phyloP scores from a whole-genome alignment of 2,113 vertebrate species.

The Pantherophis guttatus region DNA sequence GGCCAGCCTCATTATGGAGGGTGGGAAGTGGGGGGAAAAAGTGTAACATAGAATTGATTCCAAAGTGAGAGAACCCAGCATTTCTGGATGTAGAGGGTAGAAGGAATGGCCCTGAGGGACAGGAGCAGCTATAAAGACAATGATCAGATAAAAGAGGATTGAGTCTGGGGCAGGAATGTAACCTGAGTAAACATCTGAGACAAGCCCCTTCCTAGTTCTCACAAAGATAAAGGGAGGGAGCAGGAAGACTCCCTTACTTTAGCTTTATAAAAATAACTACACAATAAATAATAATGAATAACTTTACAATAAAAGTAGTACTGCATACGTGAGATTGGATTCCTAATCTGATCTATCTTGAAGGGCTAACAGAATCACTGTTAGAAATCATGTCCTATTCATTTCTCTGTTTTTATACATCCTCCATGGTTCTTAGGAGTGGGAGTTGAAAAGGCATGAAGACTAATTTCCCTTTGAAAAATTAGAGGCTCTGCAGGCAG shows the following conservation, averaged over 20 bases:
- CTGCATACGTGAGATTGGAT: background rate
- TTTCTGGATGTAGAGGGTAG: background rate
- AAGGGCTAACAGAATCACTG: background rate
- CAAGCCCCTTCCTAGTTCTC: background rate
- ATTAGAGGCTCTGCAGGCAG: background rate
- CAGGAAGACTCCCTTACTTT: background rate
- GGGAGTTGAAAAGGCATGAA: background rate
- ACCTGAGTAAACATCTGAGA: background rate
- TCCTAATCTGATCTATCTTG: background rate
- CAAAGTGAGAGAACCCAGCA: background rate
- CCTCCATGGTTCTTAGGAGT: background rate
- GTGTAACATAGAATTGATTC: background rate
- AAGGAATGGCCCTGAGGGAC: background rate
- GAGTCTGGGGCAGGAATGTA: background rate
- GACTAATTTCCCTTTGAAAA: background rate
- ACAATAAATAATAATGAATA: background rate
- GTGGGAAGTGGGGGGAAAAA: background rate
- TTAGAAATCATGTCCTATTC: background rate
- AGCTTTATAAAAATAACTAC: background rate
- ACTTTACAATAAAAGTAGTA: background rate
- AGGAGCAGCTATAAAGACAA: background rate
- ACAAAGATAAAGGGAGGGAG: background rate
- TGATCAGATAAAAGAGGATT: background rate
- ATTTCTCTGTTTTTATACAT: background rate
- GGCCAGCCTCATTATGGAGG: background rate